phyloP scores from a whole-genome alignment of 2,888 invertebrate genomes.

The Tipula confusa region DNA sequence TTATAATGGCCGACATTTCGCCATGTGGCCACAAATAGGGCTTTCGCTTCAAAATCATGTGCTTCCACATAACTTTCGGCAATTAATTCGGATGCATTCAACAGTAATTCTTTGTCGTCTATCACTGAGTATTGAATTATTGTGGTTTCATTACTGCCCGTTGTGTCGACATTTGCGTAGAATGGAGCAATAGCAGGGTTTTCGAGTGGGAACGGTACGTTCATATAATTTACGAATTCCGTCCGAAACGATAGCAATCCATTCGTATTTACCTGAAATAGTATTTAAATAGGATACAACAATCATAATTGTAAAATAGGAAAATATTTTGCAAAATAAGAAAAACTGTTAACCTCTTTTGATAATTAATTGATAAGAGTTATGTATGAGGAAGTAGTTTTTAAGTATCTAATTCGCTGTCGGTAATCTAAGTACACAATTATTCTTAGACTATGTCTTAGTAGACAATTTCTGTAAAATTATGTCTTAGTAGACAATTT shows the following conservation, averaged over 20 bases:
- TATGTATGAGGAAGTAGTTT: background rate
- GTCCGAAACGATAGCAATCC: slow-evolving; percentile 85
- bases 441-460: background rate
- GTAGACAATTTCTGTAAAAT: background rate
- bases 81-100: slow-evolving; percentile 66
- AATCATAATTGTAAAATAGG: background rate
- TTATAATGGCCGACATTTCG: slow-evolving; percentile 71
- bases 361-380: background rate
- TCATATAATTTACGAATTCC: slow-evolving; percentile 81
- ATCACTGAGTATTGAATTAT: slow-evolving; percentile 70
- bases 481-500: background rate
- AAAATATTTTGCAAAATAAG: background rate
- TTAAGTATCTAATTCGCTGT: background rate
- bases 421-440: background rate
- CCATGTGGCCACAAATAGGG: slow-evolving; percentile 88
- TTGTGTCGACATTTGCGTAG: slow-evolving; percentile 86
- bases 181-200: slow-evolving; percentile 87
- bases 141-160: slow-evolving; percentile 56
- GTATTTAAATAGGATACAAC: background rate
- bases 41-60: slow-evolving; percentile 67
- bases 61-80: slow-evolving; percentile 69
- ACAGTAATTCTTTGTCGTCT: slow-evolving; percentile 56
- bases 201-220: slow-evolving; percentile 82
- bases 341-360: background rate
- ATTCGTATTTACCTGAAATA: slow-evolving; percentile 79